A percentile compares a stretch with the other conserved stretches of the same genome.
phyloP scores from a whole-genome alignment of 92 coral and sea anemone species.

The Phymanthus crucifer region DNA sequence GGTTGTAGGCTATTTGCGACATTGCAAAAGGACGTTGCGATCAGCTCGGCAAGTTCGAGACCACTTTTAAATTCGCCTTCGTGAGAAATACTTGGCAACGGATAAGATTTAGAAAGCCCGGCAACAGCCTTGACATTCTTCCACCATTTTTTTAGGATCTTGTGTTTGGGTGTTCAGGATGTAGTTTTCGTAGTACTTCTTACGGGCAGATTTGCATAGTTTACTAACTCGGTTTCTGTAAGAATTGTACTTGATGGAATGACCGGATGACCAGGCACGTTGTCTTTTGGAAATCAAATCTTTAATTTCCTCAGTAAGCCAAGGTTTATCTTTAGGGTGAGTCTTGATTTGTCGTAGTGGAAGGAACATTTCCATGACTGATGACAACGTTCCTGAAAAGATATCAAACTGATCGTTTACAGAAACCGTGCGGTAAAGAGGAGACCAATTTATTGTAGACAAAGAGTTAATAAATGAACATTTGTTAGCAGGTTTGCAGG shows the following conservation, averaged over 20 bases:
- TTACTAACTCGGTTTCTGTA: constrained; percentile 34
- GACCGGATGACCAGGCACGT: constrained; percentile 55
- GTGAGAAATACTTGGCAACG: constrained; percentile 26
- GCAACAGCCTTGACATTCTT: constrained; percentile 44
- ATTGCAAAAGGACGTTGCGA: too few species aligned
- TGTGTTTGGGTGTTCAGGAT: constrained; percentile 29
- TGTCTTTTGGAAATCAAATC: constrained; percentile 41
- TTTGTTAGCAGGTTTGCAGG: constrained; percentile 30
- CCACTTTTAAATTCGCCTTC: too few species aligned
- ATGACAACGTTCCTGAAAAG: constrained; percentile 5
- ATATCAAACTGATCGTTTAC: constrained; percentile 15
- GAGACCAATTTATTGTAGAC: constrained; percentile 31
- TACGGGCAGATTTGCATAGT: constrained; percentile 45
- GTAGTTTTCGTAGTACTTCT: not conserved
- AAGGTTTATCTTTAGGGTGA: constrained; percentile 55
- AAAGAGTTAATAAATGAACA: not conserved
- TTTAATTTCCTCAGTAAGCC: constrained; percentile 54
- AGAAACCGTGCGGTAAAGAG: constrained; percentile 25
- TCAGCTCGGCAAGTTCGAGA: too few species aligned
- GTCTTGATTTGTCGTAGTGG: constrained; percentile 47
- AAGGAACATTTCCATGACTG: constrained; percentile 39
- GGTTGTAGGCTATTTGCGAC: too few species aligned
- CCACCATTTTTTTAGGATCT: constrained; percentile 57
- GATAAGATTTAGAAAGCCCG: constrained; percentile 14
- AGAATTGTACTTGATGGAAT: constrained; percentile 40